phyloP scores from a whole-genome alignment of 1,140 invertebrate genomes.

The Gerris buenoi region DNA sequence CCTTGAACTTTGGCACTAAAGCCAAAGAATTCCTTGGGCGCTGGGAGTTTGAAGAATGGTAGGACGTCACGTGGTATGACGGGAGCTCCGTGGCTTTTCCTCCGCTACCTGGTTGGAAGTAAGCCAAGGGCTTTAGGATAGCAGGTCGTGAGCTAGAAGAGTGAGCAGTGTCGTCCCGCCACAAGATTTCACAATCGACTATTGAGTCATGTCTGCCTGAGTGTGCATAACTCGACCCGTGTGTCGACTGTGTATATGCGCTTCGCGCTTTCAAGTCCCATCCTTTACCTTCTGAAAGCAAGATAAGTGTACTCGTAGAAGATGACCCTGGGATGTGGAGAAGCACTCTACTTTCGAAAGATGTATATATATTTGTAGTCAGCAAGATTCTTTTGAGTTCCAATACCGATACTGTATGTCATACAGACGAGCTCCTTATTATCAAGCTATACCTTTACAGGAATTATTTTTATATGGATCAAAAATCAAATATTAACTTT shows the following conservation, averaged over 20 bases:
- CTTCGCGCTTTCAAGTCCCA: not conserved
- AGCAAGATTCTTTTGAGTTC: too few relatives aligned
- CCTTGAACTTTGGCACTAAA: not conserved
- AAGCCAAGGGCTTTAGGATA: not conserved
- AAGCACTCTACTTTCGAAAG: not conserved
- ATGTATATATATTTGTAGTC: too few relatives aligned
- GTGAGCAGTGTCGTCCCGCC: not conserved
- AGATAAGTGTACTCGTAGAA: not conserved
- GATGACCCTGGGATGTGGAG: not conserved
- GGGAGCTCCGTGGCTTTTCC: not conserved
- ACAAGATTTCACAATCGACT: not conserved
- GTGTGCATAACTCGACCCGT: too few relatives aligned
- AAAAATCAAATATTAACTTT: too few relatives aligned
- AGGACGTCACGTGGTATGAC: not conserved
- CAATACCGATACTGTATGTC: too few relatives aligned
- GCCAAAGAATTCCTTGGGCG: not conserved
- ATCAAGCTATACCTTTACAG: too few relatives aligned
- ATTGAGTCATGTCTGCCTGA: not conserved
- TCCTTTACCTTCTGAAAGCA: not conserved
- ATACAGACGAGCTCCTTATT: too few relatives aligned
- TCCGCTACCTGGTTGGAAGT: not conserved
- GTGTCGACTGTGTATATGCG: not conserved
- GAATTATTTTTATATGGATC: too few relatives aligned
- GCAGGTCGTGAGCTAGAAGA: not conserved
- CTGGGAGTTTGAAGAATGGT: not conserved